phyloP scores from a whole-genome alignment of 2,888 invertebrate species.

The Pseudanteris insignis region DNA sequence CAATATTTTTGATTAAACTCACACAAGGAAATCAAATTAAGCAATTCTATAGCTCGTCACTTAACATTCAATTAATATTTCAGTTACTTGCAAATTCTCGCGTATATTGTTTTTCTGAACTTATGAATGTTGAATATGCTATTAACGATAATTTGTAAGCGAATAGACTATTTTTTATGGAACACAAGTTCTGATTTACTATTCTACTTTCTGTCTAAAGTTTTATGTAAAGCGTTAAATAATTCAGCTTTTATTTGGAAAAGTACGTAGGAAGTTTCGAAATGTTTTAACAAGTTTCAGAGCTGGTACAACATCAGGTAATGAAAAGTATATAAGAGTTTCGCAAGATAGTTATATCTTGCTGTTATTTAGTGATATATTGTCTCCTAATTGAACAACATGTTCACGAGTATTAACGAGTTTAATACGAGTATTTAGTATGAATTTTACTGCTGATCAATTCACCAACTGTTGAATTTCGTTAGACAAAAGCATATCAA shows the following conservation, averaged over 20 bases:
- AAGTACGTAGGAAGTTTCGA: slow-evolving; percentile 24
- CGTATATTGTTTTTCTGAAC: no score
- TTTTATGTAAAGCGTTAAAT: slow-evolving; percentile 30
- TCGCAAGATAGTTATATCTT: slow-evolving; percentile 20
- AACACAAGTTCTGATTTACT: slow-evolving; percentile 12
- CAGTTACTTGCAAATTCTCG: no score
- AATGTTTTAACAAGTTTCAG: slow-evolving; percentile 28
- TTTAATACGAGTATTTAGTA: no score
- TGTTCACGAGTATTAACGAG: no score
- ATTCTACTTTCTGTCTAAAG: slow-evolving; percentile 14
- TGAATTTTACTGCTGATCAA: no score
- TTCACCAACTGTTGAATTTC: no score
- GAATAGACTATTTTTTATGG: no score
- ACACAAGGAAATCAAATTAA: neutral
- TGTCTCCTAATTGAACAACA: slow-evolving; percentile 9
- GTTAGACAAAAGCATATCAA: no score
- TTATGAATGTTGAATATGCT: no score
- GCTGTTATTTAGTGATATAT: slow-evolving; percentile 16
- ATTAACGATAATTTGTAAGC: no score
- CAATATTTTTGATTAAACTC: neutral
- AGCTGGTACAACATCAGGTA: slow-evolving; percentile 25
- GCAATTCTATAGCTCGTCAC: no score
- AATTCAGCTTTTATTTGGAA: slow-evolving; percentile 24
- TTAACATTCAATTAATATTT: neutral
- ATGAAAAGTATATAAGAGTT: slow-evolving; percentile 36